phyloP scores from a whole-genome alignment of 2,888 invertebrate species.

The Neoscelio sp. region DNA sequence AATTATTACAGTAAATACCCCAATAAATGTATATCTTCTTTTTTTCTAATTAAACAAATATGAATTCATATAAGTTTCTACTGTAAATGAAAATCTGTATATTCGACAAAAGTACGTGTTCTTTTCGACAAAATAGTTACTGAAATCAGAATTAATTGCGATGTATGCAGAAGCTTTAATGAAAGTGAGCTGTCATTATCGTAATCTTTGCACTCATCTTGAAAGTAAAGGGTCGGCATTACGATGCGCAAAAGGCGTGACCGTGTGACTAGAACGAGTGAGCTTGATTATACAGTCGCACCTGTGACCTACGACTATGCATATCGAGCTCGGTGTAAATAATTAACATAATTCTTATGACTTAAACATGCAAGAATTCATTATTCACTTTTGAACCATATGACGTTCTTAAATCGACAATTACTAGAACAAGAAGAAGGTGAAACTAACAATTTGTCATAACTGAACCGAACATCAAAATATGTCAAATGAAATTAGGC shows the following conservation, averaged over 20 bases:
- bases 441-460: not conserved
- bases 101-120: no score
- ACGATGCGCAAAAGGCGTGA: slow-evolving; percentile 56
- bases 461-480: not conserved
- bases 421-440: not conserved
- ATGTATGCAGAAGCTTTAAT: not conserved
- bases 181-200: slow-evolving; percentile 45
- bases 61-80: no score
- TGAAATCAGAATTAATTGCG: not conserved
- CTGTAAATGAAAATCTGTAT: no score
- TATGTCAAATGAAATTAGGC: not conserved
- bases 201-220: slow-evolving; percentile 31
- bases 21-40: no score
- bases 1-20: no score
- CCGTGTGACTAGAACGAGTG: slow-evolving; percentile 39
- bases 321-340: slow-evolving; percentile 19
- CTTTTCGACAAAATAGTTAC: not conserved
- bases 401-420: no score
- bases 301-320: slow-evolving; percentile 45
- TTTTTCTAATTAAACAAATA: no score
- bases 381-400: slow-evolving; percentile 9
- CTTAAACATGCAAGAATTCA: slow-evolving; percentile 29
- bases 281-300: slow-evolving; percentile 41
- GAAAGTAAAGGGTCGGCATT: slow-evolving; percentile 26
- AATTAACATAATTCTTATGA: slow-evolving; percentile 51